Evolutionary conservation across 1,140 invertebrate species (phyloP).

Genomic region (Dreissena polymorpha): DNA sequence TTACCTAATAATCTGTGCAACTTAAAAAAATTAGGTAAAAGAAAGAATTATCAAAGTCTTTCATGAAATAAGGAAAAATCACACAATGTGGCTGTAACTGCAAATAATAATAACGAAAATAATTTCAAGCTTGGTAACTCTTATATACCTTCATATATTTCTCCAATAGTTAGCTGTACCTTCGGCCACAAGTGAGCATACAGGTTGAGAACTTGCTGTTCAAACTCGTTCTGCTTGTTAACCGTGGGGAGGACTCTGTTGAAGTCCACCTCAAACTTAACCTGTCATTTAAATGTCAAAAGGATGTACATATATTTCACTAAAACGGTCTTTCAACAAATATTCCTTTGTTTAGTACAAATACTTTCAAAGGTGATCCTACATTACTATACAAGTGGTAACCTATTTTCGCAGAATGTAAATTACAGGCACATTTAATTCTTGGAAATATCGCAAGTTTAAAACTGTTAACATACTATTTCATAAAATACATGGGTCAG

Average conservation of each 20-base stretch:
- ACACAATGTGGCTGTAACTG: too few relatives aligned
- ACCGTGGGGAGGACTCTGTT: constrained; percentile 30
- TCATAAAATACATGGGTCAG: too few relatives aligned
- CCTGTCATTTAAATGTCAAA: not conserved
- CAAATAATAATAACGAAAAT: too few relatives aligned
- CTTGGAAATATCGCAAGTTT: too few relatives aligned
- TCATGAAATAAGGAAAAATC: too few relatives aligned
- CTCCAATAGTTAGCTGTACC: constrained; percentile 11
- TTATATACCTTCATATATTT: constrained; percentile 36
- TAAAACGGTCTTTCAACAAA: not conserved
- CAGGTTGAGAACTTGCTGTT: constrained; percentile 16
- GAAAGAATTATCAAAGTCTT: too few relatives aligned
- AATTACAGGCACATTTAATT: too few relatives aligned
- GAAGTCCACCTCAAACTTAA: constrained; percentile 46
- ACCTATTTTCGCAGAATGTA: not conserved
- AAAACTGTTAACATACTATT: too few relatives aligned
- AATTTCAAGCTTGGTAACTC: too few relatives aligned
- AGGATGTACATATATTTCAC: not conserved
- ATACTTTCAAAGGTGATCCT: not conserved
- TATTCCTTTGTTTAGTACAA: not conserved
- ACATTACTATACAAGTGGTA: not conserved
- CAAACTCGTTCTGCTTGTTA: constrained; percentile 34
- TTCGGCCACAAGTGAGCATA: constrained; percentile 32
- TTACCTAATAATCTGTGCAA: too few relatives aligned
- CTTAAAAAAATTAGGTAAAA: too few relatives aligned